phyloP scores from a whole-genome alignment of 1,140 invertebrate genomes.

The Chelonus insularis region DNA sequence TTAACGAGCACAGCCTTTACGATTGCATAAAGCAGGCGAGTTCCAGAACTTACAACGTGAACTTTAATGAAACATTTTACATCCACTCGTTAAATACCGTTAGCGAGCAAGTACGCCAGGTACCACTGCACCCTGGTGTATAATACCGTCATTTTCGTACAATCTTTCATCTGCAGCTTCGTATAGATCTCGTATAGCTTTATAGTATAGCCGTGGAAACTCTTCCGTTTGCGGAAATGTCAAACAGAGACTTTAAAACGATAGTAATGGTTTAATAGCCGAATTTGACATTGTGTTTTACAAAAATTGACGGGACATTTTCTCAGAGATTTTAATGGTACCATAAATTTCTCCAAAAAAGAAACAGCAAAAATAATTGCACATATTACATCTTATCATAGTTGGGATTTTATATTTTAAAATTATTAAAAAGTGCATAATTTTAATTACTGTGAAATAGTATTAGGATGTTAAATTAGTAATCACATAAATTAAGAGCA shows the following conservation, averaged over 20 bases:
- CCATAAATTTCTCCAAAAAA: too few relatives aligned
- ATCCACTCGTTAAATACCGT: not conserved
- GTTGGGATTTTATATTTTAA: too few relatives aligned
- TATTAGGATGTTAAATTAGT: too few relatives aligned
- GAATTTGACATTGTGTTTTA: not conserved
- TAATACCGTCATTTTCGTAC: not conserved
- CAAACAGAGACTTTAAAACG: not conserved
- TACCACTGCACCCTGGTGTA: not conserved
- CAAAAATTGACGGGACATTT: not conserved
- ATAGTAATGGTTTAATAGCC: not conserved
- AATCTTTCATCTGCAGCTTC: too few relatives aligned
- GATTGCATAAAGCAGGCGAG: slow-evolving; percentile 5
- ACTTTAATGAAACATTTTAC: slow-evolving; percentile 16
- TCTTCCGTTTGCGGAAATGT: not conserved
- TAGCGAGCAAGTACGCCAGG: not conserved
- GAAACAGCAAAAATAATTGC: too few relatives aligned
- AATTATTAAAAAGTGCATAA: too few relatives aligned
- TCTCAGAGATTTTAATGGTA: not conserved
- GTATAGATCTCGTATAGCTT: too few relatives aligned
- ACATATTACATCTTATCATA: too few relatives aligned
- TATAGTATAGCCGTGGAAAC: too few relatives aligned
- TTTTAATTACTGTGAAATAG: too few relatives aligned
- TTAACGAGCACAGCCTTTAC: slow-evolving; percentile 16
- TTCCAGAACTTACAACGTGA: not conserved
- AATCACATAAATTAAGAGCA: too few relatives aligned